phyloP scores from a whole-genome alignment of 2,113 vertebrate genomes.

The Phalacrocorax pelagicus region DNA sequence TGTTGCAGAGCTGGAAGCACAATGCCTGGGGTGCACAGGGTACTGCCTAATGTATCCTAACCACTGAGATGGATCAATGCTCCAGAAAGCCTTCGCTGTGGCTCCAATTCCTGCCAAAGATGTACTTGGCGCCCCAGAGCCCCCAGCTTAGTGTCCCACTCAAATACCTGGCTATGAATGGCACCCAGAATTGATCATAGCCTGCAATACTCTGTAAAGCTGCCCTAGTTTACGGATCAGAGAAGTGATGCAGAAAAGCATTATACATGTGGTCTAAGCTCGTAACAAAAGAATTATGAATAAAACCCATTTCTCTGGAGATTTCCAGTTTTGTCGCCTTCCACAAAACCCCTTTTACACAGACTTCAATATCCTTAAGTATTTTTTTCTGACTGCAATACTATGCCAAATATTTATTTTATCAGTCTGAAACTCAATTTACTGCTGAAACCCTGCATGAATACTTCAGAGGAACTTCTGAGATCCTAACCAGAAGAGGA shows the following conservation, averaged over 20 bases:
- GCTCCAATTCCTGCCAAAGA: background rate
- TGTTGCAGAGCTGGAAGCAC: background rate
- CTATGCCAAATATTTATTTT: slow-evolving; percentile 39
- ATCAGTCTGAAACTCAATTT: slow-evolving; percentile 38
- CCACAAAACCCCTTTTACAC: slow-evolving; percentile 23
- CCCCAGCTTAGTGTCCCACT: accelerated
- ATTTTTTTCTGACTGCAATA: background rate
- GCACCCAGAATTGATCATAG: background rate
- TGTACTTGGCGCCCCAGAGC: background rate
- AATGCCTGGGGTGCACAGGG: background rate
- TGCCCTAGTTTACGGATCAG: background rate
- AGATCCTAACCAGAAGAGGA: background rate
- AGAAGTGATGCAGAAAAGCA: background rate
- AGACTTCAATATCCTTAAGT: background rate
- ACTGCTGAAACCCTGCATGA: slow-evolving; percentile 1
- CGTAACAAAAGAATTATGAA: background rate
- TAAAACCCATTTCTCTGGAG: slow-evolving; percentile 34
- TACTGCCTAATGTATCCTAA: background rate
- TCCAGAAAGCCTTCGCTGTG: background rate
- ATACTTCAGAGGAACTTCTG: slow-evolving; percentile 6
- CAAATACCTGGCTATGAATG: background rate
- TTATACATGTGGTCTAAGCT: background rate
- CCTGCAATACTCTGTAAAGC: background rate
- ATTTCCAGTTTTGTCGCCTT: slow-evolving; percentile 14
- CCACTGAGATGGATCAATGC: accelerated